Evolutionary conservation across 2,888 invertebrate genomes (phyloP), one percentile per base, ranked within the genome.

Genomic region (Xanthia togata): DNA sequence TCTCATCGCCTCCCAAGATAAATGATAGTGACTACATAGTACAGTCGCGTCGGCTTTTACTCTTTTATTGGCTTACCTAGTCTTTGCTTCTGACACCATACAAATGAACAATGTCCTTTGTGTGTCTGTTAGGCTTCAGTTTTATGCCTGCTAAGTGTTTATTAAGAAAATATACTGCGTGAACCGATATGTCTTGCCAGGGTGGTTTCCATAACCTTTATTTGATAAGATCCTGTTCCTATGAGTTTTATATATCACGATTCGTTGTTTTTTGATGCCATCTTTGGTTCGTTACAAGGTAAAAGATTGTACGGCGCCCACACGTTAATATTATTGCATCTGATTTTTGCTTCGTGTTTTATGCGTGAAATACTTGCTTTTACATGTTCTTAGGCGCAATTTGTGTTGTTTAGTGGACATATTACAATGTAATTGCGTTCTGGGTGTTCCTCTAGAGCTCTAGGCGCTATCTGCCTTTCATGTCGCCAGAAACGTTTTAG

Each of bases 41-140:
- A 80, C 79, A 77, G 74, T 65, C 84, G 79, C 83, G 80, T 85
- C 87, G 83, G 85, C 86, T 82, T 85, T 83, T 81, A 85, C 83
- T 85, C 82, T 87, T 84, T 87, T 89, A 89, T 87, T 86, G 85
- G 88, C 88, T 88, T 86, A 88, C 90, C 85, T 88, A 89, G 86
- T 87, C 84, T 86, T 83, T 79, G 73, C 84, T 84, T 88, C 90
- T 93, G 94, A 93, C 93, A 90, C 87, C 89, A 91, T 92, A 94
- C 92, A 93, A 94, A 94, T 94, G 94, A 94, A 93, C 93, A 94
- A 95, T 94, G 93, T 92, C 92, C 92, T 93, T 93, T 93, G 93
- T 94, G 90, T 92, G 92, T 91, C 92, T 88, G 89, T 92, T 91
- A 90, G 75, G 88, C 89, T 92, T 91, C 90, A 89, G 84, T 88